Percentiles rank a stretch among this genome's conserved stretches.
These are phyloP conservation scores for Sphecodes monilicornis DNA, from an alignment of 2,888 invertebrate genomes.

Conservation along the genomic window DNA sequence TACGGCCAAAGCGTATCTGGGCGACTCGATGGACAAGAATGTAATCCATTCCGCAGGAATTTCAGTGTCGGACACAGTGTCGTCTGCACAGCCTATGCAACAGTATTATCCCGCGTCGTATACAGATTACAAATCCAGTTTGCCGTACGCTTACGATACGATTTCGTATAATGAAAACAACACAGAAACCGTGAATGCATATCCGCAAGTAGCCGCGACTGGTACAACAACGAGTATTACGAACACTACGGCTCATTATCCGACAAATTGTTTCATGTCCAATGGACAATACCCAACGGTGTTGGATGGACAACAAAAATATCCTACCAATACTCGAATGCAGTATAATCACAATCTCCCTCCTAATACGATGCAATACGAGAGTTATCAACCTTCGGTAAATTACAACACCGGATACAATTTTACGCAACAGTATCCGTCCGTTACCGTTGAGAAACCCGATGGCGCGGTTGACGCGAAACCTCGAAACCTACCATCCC, in stretches of 20 bases:
- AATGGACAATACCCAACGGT: conserved; percentile 56
- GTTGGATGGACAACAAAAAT: conserved; percentile 57
- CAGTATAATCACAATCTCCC: conserved; percentile 59
- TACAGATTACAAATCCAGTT: conserved; percentile 57
- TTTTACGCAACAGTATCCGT: conserved; percentile 39
- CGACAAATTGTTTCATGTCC: conserved; percentile 47
- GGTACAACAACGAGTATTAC: conserved; percentile 30
- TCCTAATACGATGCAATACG: conserved; percentile 53
- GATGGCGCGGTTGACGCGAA: conserved; percentile 11
- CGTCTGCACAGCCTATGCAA: conserved; percentile 50
- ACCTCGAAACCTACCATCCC: conserved; percentile 11
- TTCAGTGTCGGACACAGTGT: conserved; percentile 33
- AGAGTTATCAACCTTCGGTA: conserved; percentile 58
- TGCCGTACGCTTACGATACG: conserved; percentile 52
- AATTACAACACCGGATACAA: conserved; percentile 61
- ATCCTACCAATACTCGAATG: conserved; percentile 29
- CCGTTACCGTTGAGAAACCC: conserved; percentile 53
- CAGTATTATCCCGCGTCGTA: conserved; percentile 61
- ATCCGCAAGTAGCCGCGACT: conserved; percentile 46
- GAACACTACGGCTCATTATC: conserved; percentile 41
- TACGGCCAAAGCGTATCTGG: conserved; percentile 43
- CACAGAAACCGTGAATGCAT: conserved; percentile 35
- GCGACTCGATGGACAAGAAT: conserved; percentile 44
- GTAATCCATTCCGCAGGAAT: conserved; percentile 41
- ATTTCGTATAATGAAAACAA: conserved; percentile 54